Base-by-base conservation (phyloP, 2,888 invertebrate genomes). In the Eupithecia exiguata region DNA sequence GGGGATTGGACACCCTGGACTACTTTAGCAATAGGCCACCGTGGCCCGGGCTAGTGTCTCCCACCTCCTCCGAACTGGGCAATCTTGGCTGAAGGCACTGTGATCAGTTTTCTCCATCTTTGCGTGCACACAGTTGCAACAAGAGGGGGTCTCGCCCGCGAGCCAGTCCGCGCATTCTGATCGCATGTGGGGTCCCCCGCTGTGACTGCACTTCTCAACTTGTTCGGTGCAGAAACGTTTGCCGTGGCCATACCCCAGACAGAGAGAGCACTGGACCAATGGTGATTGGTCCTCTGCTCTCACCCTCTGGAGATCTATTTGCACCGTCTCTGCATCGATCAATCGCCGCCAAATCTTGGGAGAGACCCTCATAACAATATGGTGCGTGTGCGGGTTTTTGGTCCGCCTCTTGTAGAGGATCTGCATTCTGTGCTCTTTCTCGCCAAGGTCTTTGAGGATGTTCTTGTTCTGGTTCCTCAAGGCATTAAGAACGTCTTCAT, bases 151-250 rank as follows among this genome's bases (percentile, higher is more conserved):
- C 12, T 14, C 30, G 10, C 58, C 66, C 35, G 67, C 43, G 1
- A 67, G 40, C 71, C 71, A 76, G 10, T 69, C 67, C 2, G 25
- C 68, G 35, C 74, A 76, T 0, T 71, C 40, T 7, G 58, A 0
- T 46, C 30, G 74, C 36, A 74, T 30, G 38, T 77, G 77, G 0
- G 72, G 69, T 7, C 77, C 75, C 1, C 72, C 72, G 30, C 75
- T 75, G 65, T 77, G 75, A 69, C 72, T 70, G 30, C 68, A 77
- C n/a, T 46, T 71, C 7, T 67, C 61, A 3, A 66, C 9, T 4
- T 40, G 43, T 16, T 58, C 58, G 7, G 58, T 66, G 21, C 67
- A 67, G 67, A 25, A 30, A 7, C 61, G 30, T 30, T 30, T 30
- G 30, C 30, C 30, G 4, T 30, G 30, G 30, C 30, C 30, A 30